These are phyloP conservation scores for Pandemis corylana DNA, from an alignment of 2,888 invertebrate species.

Conservation along the genomic window DNA sequence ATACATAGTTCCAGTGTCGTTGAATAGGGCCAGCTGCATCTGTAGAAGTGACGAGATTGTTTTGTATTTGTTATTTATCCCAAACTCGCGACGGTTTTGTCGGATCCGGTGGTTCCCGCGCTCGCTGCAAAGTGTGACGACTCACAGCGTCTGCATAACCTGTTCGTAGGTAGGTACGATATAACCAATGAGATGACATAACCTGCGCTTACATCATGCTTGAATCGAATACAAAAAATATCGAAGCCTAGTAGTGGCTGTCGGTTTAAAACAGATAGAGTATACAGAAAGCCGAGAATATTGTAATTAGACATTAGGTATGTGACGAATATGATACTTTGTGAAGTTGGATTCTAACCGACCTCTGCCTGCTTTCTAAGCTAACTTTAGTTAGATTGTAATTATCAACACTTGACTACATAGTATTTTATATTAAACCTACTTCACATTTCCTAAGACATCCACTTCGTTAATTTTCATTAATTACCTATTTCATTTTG, in stretches of 20 bases:
- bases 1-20: constrained; percentile 35
- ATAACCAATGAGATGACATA: too few species aligned
- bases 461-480: too few species aligned
- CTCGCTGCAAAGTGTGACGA: neutral
- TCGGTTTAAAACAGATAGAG: neutral
- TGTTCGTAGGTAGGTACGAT: neutral
- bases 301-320: neutral
- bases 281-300: neutral
- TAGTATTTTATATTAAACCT: too few species aligned
- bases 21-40: constrained; percentile 37
- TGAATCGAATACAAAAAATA: neutral
- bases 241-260: too few species aligned
- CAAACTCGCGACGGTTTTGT: neutral
- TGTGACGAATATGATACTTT: neutral
- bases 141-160: neutral
- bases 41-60: neutral
- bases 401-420: too few species aligned
- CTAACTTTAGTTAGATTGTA: too few species aligned
- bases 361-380: too few species aligned
- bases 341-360: too few species aligned
- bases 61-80: neutral
- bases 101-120: constrained; percentile 22
- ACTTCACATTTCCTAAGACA: too few species aligned
- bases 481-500: too few species aligned
- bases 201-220: too few species aligned